Base-by-base conservation (phyloP, 2,797 vertebrate genomes). In the Rhynchotus rufescens region DNA sequence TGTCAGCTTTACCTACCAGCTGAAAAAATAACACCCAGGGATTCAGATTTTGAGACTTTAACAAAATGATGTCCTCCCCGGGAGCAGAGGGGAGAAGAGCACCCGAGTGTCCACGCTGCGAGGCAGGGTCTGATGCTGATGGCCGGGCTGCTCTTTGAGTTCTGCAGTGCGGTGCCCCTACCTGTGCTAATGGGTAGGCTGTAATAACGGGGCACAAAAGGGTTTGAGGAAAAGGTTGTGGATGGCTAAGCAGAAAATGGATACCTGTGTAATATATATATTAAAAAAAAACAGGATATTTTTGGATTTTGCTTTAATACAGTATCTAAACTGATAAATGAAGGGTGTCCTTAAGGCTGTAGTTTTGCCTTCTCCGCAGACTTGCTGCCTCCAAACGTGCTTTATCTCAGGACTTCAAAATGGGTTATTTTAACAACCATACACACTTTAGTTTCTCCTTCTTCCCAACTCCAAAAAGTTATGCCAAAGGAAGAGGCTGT, bases 221-320 rank as follows among this genome's bases (percentile, higher is more conserved):
- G 36, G 36, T 36, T 36, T 36, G 36, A 10, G 36, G 14, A 62
- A 84, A 87, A 67, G 23, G 52, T 81, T 38, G 81, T 4, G 10
- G 26, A 52, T 2, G 22, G 26, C 38, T 62, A 15, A 62, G 30
- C 68, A 36, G 34, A 77, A 90, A 86, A 80, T 5, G 23, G 38
- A 80, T n/a, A 21, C 9, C 52, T 62, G 26, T 42, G 65, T 44
- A 86, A 45, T 45, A 45, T 45, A 45, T 44, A 36, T 60, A 64
- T 56, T 57, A 42, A 59, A 36, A 25, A 4, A 12, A 84, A 25
- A 47, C 49, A 22, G 28, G 9, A 36, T 36, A 67, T 87, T 91
- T 91, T 87, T 28, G 28, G 64, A 61, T 34, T 84, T 60, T 71
- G 28, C 6, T 67, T 87, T 87, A 79, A 84, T 67, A 75, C 38